Percentiles rank a stretch among this genome's conserved stretches.
Evolutionary conservation across 2,888 invertebrate genomes (phyloP).

Genomic region (Synanthedon vespiformis): DNA sequence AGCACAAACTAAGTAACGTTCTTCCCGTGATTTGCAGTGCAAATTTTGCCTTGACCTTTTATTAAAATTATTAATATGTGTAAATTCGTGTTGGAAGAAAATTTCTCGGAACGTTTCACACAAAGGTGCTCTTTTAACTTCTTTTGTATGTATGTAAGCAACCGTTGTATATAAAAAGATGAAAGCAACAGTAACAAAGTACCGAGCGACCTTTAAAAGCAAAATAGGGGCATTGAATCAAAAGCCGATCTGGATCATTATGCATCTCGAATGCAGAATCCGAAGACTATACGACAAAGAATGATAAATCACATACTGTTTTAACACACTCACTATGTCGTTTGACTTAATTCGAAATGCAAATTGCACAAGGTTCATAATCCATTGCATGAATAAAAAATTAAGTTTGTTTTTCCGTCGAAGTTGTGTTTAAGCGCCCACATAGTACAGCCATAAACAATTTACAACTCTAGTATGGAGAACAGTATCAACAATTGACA

Average conservation of each 20-base stretch:
- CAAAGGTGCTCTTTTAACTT: no score
- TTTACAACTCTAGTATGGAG: conserved; percentile 27
- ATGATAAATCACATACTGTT: conserved; percentile 4
- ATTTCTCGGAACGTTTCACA: no score
- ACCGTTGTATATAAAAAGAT: conserved; percentile 1
- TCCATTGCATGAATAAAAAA: not conserved
- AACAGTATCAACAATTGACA: conserved; percentile 27
- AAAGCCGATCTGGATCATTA: conserved; percentile 25
- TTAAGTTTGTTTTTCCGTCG: not conserved
- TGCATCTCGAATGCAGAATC: conserved; percentile 12
- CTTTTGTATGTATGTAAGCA: no score
- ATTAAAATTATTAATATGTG: no score
- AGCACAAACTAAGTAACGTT: conserved; percentile 2
- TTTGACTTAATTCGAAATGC: no score
- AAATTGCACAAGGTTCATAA: no score
- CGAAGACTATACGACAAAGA: conserved; percentile 11
- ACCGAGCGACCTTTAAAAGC: conserved; percentile 16
- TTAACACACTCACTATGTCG: no score
- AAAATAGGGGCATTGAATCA: conserved; percentile 28
- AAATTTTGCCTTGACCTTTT: no score
- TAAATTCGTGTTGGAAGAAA: no score
- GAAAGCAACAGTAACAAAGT: conserved; percentile 8
- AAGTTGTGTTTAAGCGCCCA: conserved; percentile 18
- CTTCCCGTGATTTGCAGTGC: not conserved
- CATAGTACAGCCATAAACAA: conserved; percentile 22